Evolutionary conservation across 1,140 invertebrate species (phyloP).

Genomic region (Ylistrum balloti): DNA sequence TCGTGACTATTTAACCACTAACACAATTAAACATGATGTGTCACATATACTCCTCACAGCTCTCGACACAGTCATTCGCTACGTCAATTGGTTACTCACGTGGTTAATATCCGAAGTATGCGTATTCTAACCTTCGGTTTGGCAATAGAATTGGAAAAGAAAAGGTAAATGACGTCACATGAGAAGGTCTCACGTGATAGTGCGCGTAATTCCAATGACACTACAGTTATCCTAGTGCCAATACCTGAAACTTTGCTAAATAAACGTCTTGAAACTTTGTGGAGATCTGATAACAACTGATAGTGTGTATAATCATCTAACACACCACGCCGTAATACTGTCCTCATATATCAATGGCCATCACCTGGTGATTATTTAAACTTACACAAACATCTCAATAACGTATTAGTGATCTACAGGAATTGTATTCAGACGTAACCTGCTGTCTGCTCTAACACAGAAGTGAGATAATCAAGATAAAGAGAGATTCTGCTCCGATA

Average conservation of each 20-base stretch:
- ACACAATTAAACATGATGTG: not conserved
- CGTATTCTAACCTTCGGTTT: not conserved
- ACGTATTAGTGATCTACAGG: too few species aligned
- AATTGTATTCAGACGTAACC: too few species aligned
- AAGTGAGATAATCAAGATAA: too few species aligned
- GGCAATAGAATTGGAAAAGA: not conserved
- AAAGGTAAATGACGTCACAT: not conserved
- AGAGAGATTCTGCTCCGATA: too few species aligned
- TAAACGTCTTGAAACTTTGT: not conserved
- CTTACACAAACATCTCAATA: too few species aligned
- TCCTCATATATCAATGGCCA: too few species aligned
- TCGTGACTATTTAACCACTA: not conserved
- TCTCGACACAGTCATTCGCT: not conserved
- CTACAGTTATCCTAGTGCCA: not conserved
- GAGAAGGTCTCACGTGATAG: conserved; percentile 13
- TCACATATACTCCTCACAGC: not conserved
- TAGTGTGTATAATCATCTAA: too few species aligned
- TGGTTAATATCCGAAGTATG: not conserved
- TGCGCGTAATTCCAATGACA: not conserved
- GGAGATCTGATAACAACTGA: not conserved
- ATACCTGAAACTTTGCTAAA: not conserved
- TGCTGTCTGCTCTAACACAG: too few species aligned
- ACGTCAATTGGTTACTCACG: not conserved
- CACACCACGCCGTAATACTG: too few species aligned
- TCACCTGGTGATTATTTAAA: too few species aligned